These are phyloP conservation scores for Falco rusticolus DNA, from an alignment of 2,797 vertebrate genomes.

Conservation along the genomic window DNA sequence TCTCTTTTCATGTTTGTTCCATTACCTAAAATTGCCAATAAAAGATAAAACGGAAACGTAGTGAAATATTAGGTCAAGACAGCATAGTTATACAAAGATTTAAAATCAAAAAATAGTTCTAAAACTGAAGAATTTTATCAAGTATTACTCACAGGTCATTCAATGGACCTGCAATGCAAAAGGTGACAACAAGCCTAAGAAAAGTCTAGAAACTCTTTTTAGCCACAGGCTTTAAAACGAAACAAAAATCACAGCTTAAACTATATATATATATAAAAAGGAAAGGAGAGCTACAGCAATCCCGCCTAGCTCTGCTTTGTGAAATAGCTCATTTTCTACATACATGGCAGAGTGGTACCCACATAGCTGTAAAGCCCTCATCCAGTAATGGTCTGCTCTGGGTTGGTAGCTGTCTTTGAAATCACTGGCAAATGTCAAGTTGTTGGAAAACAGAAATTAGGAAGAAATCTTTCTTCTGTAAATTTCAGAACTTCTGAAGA, in stretches of 20 bases:
- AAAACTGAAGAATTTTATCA: neutral
- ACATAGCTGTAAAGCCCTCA: neutral
- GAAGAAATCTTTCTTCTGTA: neutral
- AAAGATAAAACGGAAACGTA: neutral
- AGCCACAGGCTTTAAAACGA: neutral
- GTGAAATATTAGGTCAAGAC: neutral
- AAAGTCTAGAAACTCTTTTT: neutral
- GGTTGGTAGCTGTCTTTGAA: neutral
- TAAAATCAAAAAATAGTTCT: neutral
- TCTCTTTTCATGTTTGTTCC: neutral
- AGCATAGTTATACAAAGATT: neutral
- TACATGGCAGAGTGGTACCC: rapidly evolving
- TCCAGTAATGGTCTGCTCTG: neutral
- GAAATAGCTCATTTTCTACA: neutral
- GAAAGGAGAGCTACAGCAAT: neutral
- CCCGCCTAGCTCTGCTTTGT: neutral
- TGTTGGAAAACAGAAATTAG: neutral
- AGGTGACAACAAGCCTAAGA: neutral
- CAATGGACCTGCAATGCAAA: neutral
- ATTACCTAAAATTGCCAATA: neutral
- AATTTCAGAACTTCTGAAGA: neutral
- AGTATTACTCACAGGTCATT: neutral
- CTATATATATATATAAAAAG: neutral
- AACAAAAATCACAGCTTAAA: neutral
- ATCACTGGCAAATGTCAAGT: neutral